Conservation (phyloP, 2,797 vertebrate genomes). For the Amblyopsis hoosieri region DNA sequence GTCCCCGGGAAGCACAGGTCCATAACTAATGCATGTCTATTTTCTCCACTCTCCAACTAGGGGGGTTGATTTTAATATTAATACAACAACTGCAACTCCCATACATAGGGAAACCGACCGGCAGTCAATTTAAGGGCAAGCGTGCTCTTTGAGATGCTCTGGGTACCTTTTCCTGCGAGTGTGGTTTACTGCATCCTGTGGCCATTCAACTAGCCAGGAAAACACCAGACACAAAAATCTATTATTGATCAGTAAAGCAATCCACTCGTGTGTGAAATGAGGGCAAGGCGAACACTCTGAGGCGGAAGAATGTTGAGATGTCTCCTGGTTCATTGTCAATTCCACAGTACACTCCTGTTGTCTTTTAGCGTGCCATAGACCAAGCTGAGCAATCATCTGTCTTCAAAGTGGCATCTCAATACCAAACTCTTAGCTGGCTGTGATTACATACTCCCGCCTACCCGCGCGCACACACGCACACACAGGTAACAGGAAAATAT, state of each 20-base stretch:
- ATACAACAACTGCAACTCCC: conserved; percentile 67
- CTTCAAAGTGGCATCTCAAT: conserved; percentile 15
- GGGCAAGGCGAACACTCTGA: conserved; percentile 28
- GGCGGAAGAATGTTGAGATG: conserved; percentile 35
- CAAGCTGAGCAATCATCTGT: conserved; percentile 18
- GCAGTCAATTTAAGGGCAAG: conserved; percentile 68
- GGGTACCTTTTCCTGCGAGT: conserved; percentile 55
- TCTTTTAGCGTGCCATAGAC: conserved; percentile 18
- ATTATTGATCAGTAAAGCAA: conserved; percentile 68
- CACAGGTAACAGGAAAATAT: too few species aligned
- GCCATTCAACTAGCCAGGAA: conserved; percentile 51
- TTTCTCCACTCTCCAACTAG: conserved; percentile 67
- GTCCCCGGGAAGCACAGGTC: conserved; percentile 64
- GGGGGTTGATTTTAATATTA: conserved; percentile 73
- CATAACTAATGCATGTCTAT: conserved; percentile 77
- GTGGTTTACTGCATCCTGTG: conserved; percentile 56
- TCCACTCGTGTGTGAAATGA: conserved; percentile 60
- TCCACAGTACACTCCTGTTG: conserved; percentile 19
- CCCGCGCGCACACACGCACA: too few species aligned
- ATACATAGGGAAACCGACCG: conserved; percentile 57
- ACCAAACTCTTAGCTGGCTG: neutral
- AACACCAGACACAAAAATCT: conserved; percentile 65
- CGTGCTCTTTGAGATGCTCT: conserved; percentile 56
- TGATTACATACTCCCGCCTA: conserved; percentile 1
- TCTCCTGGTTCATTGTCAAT: conserved; percentile 33